phyloP scores from a whole-genome alignment of 2,113 vertebrate genomes.

The Peromyscus polionotus region DNA sequence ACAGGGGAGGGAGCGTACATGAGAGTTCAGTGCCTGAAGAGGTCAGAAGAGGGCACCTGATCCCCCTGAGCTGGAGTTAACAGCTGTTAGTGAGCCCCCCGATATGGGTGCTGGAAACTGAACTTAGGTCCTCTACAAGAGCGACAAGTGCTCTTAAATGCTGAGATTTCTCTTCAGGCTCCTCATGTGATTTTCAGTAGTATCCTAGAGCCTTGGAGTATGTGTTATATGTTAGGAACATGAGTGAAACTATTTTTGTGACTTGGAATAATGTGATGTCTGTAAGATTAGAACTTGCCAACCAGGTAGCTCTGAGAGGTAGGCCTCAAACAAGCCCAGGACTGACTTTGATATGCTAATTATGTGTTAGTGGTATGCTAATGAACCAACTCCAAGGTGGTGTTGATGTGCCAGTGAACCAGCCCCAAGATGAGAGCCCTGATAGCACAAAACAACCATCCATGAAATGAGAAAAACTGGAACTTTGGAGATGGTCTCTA shows the following conservation, averaged over 20 bases:
- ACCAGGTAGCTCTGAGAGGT: background rate
- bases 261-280: background rate
- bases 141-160: background rate
- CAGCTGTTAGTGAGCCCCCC: background rate
- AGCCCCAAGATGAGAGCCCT: background rate
- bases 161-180: background rate
- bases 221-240: background rate
- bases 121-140: background rate
- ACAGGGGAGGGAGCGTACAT: rapidly evolving
- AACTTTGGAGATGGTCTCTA: background rate
- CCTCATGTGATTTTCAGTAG: background rate
- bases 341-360: background rate
- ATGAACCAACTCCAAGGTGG: background rate
- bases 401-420: background rate
- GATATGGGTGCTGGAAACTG: background rate
- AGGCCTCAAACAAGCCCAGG: background rate
- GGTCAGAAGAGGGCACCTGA: background rate
- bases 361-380: background rate
- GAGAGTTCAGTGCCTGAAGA: background rate
- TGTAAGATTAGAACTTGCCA: background rate
- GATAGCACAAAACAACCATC: background rate
- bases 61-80: background rate
- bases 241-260: background rate
- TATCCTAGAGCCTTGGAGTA: background rate
- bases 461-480: background rate